Evolutionary conservation across 1,140 invertebrate species (phyloP), one percentile per base, ranked within the genome.

Genomic region (Eubasilissa regina): DNA sequence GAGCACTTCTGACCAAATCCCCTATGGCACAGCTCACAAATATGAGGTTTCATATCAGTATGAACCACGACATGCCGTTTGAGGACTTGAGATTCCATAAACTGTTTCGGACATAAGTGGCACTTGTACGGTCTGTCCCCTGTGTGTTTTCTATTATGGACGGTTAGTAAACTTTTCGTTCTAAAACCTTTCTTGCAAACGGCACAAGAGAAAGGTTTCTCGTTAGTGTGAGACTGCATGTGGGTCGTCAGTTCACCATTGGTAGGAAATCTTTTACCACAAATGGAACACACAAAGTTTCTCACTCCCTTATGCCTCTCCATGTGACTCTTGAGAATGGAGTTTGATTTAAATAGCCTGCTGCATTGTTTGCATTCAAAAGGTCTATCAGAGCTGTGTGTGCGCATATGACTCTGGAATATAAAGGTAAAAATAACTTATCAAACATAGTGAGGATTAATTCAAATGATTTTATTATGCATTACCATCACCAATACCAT

Each of bases 81-180:
- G 25, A 92, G 83, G 9, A 91, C 90, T 83, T 91, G 83, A 88
- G 90, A 78, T 87, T 88, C 78, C 85, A 84, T 75, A 76, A 91
- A 91, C 0, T 85, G 85, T 83, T 90, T 90, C 47, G 86, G 86
- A 84, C 92, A 93, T 68, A 89, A 90, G 73, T 92, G 89, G 83
- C 92, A 93, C 62, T 88, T 87, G 83, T 89, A 91, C 21, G 89
- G 89, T 79, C 86, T 89, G 83, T 89, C 89, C 7, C 93, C 93
- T 0, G 91, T 92, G 83, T 94, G 93, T 13, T 91, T 76, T 62
- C 79, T 58, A 47, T 70, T 80, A 72, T 80, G 79, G 10, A 70
- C 74, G n/a, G 53, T 25, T 3, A 80, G 86, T 82, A 95, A 94
- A 83, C 95, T 94, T 0, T 93, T 94, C 53, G 94, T 87, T 10